Percentiles rank a stretch among this genome's conserved stretches.
phyloP scores from a whole-genome alignment of 1,140 invertebrate genomes.

The Caligus rogercresseyi region DNA sequence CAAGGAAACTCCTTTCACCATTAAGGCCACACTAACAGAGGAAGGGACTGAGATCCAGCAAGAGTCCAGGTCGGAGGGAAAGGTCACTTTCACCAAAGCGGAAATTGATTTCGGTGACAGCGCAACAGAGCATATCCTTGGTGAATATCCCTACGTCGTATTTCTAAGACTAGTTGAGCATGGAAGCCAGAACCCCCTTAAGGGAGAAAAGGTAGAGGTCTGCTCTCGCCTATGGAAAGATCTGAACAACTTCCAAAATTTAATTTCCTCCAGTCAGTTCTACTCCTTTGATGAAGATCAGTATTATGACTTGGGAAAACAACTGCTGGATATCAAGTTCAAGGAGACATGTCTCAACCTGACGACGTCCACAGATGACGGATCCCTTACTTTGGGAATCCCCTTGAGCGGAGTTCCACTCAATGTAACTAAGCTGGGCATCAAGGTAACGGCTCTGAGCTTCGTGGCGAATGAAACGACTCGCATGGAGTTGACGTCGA shows the following conservation, averaged over 20 bases:
- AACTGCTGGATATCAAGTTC: slow-evolving; percentile 6
- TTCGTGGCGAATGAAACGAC: slow-evolving; percentile 1
- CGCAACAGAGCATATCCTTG: background rate
- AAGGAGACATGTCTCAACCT: slow-evolving; percentile 1
- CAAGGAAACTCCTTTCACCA: background rate
- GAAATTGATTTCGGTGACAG: background rate
- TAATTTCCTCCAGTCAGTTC: background rate
- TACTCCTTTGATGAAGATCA: slow-evolving; percentile 2
- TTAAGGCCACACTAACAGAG: background rate
- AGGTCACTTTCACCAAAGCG: background rate
- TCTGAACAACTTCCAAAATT: background rate
- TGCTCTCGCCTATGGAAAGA: background rate
- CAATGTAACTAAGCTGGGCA: slow-evolving; percentile 11
- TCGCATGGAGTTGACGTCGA: background rate
- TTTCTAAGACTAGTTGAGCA: background rate
- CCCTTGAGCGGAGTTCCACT: background rate
- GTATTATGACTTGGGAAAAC: background rate
- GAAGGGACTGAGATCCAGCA: background rate
- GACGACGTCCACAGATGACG: background rate
- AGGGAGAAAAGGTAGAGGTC: background rate
- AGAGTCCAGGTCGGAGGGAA: background rate
- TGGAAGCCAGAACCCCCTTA: background rate
- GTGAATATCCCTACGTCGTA: slow-evolving; percentile 1
- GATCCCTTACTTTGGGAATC: background rate
- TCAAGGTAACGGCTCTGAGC: background rate